Conservation (phyloP, 2,797 vertebrate genomes). For the Peromyscus eremicus region DNA sequence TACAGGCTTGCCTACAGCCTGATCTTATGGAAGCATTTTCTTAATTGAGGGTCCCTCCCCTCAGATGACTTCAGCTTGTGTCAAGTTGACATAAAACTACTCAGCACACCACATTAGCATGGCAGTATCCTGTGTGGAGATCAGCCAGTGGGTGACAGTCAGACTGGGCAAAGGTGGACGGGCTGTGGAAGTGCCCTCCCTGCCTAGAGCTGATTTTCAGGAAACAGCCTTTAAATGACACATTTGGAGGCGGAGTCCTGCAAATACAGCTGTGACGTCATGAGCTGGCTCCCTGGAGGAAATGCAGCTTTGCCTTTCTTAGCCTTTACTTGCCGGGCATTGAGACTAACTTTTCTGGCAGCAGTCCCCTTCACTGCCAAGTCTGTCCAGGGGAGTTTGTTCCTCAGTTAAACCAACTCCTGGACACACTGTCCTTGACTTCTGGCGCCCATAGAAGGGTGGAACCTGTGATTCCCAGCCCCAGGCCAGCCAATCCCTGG, state of each 20-base stretch:
- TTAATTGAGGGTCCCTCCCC: not conserved
- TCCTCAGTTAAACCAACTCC: not conserved
- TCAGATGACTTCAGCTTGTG: not conserved
- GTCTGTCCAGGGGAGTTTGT: not conserved
- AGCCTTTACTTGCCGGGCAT: not conserved
- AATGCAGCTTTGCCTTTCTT: not conserved
- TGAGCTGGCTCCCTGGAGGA: not conserved
- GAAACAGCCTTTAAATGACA: not conserved
- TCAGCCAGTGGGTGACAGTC: accelerated
- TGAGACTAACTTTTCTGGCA: no score
- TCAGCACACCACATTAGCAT: not conserved
- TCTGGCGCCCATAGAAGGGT: not conserved
- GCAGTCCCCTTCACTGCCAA: not conserved
- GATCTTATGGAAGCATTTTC: not conserved
- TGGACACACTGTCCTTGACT: no score
- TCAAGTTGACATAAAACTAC: not conserved
- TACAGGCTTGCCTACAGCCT: not conserved
- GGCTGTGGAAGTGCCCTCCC: no score
- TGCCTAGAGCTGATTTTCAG: not conserved
- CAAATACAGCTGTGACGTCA: no score
- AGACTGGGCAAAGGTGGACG: not conserved
- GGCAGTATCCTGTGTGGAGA: not conserved
- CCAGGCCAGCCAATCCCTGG: not conserved
- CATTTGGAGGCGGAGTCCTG: no score
- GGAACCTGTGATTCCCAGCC: not conserved